A percentile compares a stretch with the other conserved stretches of the same genome.
Evolutionary conservation across 2,888 invertebrate species (phyloP).

Genomic region (Hirtodrosophila trivittata): DNA sequence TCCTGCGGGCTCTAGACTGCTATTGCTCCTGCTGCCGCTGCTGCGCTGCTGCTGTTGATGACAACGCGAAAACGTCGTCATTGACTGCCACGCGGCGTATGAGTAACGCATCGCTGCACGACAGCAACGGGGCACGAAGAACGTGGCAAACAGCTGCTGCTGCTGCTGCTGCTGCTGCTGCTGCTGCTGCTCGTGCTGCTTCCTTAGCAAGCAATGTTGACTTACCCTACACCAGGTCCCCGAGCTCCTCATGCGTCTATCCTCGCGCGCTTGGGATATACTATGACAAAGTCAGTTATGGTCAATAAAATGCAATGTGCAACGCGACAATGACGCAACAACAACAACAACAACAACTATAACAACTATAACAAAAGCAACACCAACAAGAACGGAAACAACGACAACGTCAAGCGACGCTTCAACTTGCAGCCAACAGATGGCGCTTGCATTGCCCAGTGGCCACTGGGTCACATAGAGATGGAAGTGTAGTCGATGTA

Average conservation of each 20-base stretch:
- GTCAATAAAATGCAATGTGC: constrained; percentile 78
- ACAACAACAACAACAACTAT: constrained; percentile 21
- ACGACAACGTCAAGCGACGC: constrained; percentile 12
- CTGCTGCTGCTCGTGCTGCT: constrained; percentile 10
- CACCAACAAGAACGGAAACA: constrained; percentile 1
- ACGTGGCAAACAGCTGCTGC: constrained; percentile 44
- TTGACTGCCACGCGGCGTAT: constrained; percentile 65
- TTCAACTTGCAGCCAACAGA: constrained; percentile 50
- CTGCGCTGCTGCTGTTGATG: constrained; percentile 47
- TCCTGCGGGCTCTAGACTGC: constrained; percentile 38
- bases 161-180: constrained; percentile 17
- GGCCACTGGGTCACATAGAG: constrained; percentile 32
- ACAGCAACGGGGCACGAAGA: background rate
- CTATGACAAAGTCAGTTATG: constrained; percentile 78
- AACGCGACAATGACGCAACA: constrained; percentile 62
- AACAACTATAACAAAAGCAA: constrained; percentile 5
- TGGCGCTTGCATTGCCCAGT: constrained; percentile 44
- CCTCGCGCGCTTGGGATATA: constrained; percentile 40
- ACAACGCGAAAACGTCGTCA: constrained; percentile 62
- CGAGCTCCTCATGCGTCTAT: background rate
- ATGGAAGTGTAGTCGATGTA: constrained; percentile 25
- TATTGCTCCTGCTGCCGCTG: constrained; percentile 24
- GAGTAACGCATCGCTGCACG: constrained; percentile 54
- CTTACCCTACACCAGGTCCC: background rate
- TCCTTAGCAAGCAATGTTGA: background rate